phyloP scores from a whole-genome alignment of 2,113 vertebrate genomes.

The Falcunculus frontatus region DNA sequence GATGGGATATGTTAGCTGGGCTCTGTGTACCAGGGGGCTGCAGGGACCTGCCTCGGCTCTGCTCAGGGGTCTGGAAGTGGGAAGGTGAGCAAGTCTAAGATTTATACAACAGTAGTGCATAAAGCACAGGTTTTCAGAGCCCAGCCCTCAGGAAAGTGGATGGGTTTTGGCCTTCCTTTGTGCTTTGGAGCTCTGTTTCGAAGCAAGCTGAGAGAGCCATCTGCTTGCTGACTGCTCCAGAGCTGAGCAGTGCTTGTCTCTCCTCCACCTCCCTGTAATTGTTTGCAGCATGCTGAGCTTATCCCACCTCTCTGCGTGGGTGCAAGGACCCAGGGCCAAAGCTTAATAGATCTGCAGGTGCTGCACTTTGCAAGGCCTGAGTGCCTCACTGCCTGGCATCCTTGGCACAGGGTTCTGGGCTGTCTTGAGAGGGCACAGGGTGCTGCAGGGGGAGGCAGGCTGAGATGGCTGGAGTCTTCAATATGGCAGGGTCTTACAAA shows the following conservation, averaged over 20 bases:
- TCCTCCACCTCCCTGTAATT: constrained; percentile 14
- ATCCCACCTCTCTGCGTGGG: not conserved
- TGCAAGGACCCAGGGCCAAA: not conserved
- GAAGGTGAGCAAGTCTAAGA: not conserved
- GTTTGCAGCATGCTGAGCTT: not conserved
- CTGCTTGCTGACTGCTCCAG: constrained; percentile 43
- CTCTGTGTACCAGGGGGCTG: not conserved
- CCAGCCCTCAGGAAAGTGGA: not conserved
- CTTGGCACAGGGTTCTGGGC: rapidly evolving
- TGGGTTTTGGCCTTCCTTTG: not conserved
- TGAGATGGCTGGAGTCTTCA: not conserved
- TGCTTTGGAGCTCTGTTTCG: not conserved
- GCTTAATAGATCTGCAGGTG: not conserved
- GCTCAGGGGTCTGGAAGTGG: not conserved
- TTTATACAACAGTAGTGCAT: not conserved
- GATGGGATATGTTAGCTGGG: not conserved
- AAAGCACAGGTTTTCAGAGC: not conserved
- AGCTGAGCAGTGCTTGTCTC: not conserved
- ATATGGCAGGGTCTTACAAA: not conserved
- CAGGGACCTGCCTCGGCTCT: not conserved
- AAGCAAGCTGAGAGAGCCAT: constrained; percentile 47
- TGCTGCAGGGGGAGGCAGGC: not conserved
- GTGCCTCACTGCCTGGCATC: rapidly evolving
- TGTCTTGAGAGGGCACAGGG: not conserved
- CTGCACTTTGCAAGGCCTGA: not conserved